Percentiles rank a stretch among this genome's conserved stretches.
phyloP scores from a whole-genome alignment of 2,113 vertebrate genomes.

The Ptychochromis oligacanthus region DNA sequence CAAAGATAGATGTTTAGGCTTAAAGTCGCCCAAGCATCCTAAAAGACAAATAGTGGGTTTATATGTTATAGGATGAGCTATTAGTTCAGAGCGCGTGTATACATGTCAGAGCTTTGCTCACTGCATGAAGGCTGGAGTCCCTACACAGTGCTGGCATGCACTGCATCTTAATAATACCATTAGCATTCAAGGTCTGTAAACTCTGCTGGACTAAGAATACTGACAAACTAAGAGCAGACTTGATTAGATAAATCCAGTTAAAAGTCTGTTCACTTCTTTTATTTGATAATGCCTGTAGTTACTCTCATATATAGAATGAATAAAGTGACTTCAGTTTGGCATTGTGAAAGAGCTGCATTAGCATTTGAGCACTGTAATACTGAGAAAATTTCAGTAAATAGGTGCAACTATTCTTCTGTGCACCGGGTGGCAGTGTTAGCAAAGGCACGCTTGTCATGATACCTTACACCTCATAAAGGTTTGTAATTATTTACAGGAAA shows the following conservation, averaged over 20 bases:
- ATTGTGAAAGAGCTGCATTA: not conserved
- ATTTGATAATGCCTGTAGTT: not conserved
- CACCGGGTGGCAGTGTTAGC: conserved; percentile 72
- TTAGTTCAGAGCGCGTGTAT: conserved; percentile 48
- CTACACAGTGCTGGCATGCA: conserved; percentile 37
- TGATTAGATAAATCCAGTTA: conserved; percentile 15
- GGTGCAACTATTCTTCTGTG: not conserved
- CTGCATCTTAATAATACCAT: conserved; percentile 67
- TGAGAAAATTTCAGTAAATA: not conserved
- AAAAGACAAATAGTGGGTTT: conserved; percentile 43
- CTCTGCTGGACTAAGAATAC: conserved; percentile 30
- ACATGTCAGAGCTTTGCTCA: conserved; percentile 53
- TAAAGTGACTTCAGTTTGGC: not conserved
- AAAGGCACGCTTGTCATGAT: conserved; percentile 26
- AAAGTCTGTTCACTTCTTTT: not conserved
- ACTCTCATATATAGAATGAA: not conserved
- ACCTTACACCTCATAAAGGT: not conserved
- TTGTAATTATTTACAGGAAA: conserved; percentile 33
- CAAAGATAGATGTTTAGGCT: conserved; percentile 2
- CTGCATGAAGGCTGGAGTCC: conserved; percentile 41
- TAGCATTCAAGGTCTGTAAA: conserved; percentile 64
- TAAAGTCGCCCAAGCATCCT: conserved; percentile 23
- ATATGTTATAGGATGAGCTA: conserved; percentile 32
- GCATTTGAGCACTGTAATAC: not conserved
- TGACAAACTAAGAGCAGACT: conserved; percentile 4